Evolutionary conservation across 2,797 vertebrate species (phyloP), one percentile per base, ranked within the genome.

Genomic region (Glossophaga mutica): DNA sequence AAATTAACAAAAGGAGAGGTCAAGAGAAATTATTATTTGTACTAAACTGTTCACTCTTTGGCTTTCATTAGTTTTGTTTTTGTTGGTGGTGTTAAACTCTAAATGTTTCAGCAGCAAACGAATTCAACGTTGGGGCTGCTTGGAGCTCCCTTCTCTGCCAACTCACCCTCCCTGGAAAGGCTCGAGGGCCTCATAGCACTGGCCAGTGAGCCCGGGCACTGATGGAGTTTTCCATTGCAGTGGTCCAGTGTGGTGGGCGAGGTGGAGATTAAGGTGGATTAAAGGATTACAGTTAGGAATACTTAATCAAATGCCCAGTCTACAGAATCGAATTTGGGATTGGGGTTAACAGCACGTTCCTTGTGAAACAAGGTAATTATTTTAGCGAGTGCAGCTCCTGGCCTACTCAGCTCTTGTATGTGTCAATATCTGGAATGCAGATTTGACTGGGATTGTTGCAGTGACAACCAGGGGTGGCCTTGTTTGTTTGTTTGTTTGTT

Each of bases 301-400:
- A 50, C 88, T 95, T 98, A 97, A 98, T 98, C 97, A 44, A 83
- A 95, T 88, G 88, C 96, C 96, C 91, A 95, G 97, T 91, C 97
- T 96, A 92, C 96, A 34, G 96, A 87, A 77, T 70, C 95, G 96
- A 98, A 97, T 97, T 96, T 91, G 88, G 95, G 96, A 98, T 97
- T 98, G 98, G 83, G 85, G 94, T 96, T 98, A 97, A 97, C 97
- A 95, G 83, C 95, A 95, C 95, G 96, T 52, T 94, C 92, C 91
- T 94, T 94, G 84, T 96, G 97, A 98, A 96, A 94, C 95, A 91
- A 82, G 97, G 94, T 98, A 95, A 98, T 98, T 98, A 97, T 97
- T 98, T 97, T 96, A 73, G 71, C 37, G 21, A 85, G 55, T 12
- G 62, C 32, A 0, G 52, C 32, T 89, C 65, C 84, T 76, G 65